Percentiles rank a stretch among this genome's conserved stretches.
Evolutionary conservation across 2,797 vertebrate species (phyloP).

Genomic region (Etheostoma nigrum): DNA sequence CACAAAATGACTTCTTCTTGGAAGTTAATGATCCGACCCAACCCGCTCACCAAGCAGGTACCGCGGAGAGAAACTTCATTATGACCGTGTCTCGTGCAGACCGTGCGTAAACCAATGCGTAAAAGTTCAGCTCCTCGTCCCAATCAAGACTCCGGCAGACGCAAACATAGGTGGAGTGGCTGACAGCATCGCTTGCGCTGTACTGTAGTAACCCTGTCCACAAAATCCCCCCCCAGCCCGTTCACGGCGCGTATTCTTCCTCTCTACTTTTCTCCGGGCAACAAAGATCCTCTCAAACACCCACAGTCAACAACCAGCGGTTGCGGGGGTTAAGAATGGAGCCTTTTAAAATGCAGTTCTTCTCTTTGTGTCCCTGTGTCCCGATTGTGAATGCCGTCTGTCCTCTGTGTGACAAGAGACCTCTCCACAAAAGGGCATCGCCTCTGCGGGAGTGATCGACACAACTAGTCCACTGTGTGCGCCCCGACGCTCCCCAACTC

Average conservation of each 20-base stretch:
- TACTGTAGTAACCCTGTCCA: slow-evolving; percentile 48
- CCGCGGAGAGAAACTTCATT: slow-evolving; percentile 52
- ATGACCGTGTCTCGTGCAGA: background rate
- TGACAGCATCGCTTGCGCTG: slow-evolving; percentile 66
- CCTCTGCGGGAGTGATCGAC: slow-evolving; percentile 77
- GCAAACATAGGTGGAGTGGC: slow-evolving; percentile 39
- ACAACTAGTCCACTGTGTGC: slow-evolving; percentile 79
- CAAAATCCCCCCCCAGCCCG: slow-evolving; percentile 47
- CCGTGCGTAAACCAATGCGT: slow-evolving; percentile 62
- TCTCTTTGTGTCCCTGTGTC: slow-evolving; percentile 77
- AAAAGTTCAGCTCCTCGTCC: slow-evolving; percentile 62
- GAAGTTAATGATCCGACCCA: background rate
- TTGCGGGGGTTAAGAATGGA: slow-evolving; percentile 69
- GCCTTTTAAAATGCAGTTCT: slow-evolving; percentile 75
- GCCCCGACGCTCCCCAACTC: slow-evolving; percentile 56
- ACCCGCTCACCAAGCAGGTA: slow-evolving; percentile 40
- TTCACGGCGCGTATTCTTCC: slow-evolving; percentile 67
- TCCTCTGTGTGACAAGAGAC: slow-evolving; percentile 78
- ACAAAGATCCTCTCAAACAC: slow-evolving; percentile 78
- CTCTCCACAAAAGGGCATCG: slow-evolving; percentile 85
- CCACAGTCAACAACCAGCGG: slow-evolving; percentile 76
- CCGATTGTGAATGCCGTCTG: slow-evolving; percentile 79
- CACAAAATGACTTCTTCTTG: slow-evolving; percentile 11
- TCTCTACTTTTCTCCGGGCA: slow-evolving; percentile 68
- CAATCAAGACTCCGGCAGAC: slow-evolving; percentile 42